These are phyloP conservation scores for Steromphala cineraria DNA, from an alignment of 2,888 invertebrate genomes.

Conservation along the genomic window DNA sequence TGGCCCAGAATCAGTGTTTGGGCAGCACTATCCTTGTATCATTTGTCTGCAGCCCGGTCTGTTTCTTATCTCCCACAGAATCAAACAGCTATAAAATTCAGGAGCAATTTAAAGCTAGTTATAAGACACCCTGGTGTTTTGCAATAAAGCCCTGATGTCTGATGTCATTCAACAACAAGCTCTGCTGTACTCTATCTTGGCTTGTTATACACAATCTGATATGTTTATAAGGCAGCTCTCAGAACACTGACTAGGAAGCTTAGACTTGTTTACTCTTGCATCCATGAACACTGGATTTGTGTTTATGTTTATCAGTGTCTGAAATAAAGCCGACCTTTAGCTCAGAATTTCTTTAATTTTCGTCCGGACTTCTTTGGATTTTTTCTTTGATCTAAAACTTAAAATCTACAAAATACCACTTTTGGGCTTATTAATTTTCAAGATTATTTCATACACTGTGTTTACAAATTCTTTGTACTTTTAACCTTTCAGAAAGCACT, in stretches of 20 bases:
- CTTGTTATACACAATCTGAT: not conserved
- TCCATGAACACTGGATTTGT: not conserved
- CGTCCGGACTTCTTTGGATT: no score
- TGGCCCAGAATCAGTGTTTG: not conserved
- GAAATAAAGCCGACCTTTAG: no score
- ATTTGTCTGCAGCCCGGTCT: not conserved
- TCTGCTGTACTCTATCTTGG: not conserved
- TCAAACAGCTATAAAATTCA: not conserved
- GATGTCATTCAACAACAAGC: not conserved
- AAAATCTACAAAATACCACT: no score
- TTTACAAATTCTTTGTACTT: no score
- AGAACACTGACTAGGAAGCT: not conserved
- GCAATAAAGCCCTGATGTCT: not conserved
- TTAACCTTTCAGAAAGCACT: no score
- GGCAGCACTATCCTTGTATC: no score
- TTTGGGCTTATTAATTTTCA: no score
- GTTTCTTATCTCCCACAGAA: not conserved
- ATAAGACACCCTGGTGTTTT: not conserved
- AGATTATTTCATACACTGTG: no score
- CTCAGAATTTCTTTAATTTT: no score
- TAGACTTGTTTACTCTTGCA: no score
- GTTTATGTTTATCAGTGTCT: no score
- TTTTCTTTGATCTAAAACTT: no score
- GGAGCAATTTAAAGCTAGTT: not conserved
- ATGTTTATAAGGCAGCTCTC: not conserved